Evolutionary conservation across 2,797 vertebrate species (phyloP), one percentile per base, ranked within the genome.

Genomic region (Myiothlypis coronata): DNA sequence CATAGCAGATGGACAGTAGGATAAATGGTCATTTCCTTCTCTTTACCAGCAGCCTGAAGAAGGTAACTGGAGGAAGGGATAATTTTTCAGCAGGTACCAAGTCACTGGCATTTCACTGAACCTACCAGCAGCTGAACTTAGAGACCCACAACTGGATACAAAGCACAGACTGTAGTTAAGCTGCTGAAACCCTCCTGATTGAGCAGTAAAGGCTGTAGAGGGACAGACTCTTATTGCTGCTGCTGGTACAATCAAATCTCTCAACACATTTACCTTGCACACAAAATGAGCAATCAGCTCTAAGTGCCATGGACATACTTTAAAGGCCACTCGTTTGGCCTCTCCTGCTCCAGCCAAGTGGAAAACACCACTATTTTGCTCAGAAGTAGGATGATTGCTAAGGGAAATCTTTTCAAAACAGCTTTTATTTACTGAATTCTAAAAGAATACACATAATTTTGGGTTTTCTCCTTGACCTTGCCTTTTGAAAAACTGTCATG

Each of bases 261-360:
- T 47, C 30, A 39, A 50, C 1, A 2, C 5, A 27, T 30, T 67
- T 67, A 14, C 30, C 57, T 37, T 43, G 14, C 14, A 46, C 10
- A 15, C 26, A 90, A 82, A 79, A 65, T 16, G 7, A 79, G 43
- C 49, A 46, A 39, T 55, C 43, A 70, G 23, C 32, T 82, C 32
- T 17, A 63, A 74, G 52, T 49, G 43, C 44, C 43, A 59, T 0
- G 46, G 44, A 63, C 28, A 52, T 12, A 15, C 52, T 87, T 79
- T 27, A 60, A 53, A 39, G 37, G 47, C 0, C 0, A 85, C 23
- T 81, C 32, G 34, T 56, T 87, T 0, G 0, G 35, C 28, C 50
- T 85, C 21, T 41, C 10, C 30, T 55, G 37, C 53, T 65, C 71
- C 69, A 83, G 68, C 57, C 50, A 79, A 61, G 32, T 17, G n/a